Base-by-base conservation (phyloP, 2,888 invertebrate genomes). In the Polydrusus cervinus region DNA sequence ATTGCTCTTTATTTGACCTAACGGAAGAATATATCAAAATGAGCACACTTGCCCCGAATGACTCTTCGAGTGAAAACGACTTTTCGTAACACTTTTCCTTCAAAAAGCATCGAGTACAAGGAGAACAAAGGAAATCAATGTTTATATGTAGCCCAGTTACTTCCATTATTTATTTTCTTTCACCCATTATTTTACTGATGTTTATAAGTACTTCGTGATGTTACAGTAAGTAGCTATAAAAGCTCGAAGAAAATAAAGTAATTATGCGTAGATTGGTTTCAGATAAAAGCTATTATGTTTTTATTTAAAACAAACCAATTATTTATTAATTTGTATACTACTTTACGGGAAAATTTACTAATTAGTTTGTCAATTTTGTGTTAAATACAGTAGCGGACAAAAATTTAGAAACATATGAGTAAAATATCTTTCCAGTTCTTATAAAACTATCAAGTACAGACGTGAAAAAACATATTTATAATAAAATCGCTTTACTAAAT, bases 1-100 rank as follows among this genome's bases (percentile, higher is more conserved):
- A n/a, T n/a, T n/a, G n/a, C n/a, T n/a, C n/a, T 25, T 25, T 3
- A 25, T 25, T 25, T 25, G 25, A 25, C 25, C 3, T 25, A 25
- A 25, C 25, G 5, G 25, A 25, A 5, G 25, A n/a, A 1, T 5
- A 25, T 25, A 25, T 5, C 5, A 25, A 25, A 25, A 25, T 25
- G 25, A 25, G 25, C 5, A 25, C 25, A 25, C 25, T 25, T 25
- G 25, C 25, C 25, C 25, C 25, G 25, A 25, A 25, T 25, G 25
- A 25, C 5, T 25, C 25, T 25, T 3, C 57, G 18, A 38, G 38
- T 60, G 57, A 38, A 60, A 60, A 34, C 38, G 57, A 38, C 11
- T 60, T 60, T 60, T 60, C 40, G 57, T 60, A 60, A 60, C 38
- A 38, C 57, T 60, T 60, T 38, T 60, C 38, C 57, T 60, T 30